Evolutionary conservation across 2,888 invertebrate species (phyloP).

Genomic region (Phaedon cochleariae): DNA sequence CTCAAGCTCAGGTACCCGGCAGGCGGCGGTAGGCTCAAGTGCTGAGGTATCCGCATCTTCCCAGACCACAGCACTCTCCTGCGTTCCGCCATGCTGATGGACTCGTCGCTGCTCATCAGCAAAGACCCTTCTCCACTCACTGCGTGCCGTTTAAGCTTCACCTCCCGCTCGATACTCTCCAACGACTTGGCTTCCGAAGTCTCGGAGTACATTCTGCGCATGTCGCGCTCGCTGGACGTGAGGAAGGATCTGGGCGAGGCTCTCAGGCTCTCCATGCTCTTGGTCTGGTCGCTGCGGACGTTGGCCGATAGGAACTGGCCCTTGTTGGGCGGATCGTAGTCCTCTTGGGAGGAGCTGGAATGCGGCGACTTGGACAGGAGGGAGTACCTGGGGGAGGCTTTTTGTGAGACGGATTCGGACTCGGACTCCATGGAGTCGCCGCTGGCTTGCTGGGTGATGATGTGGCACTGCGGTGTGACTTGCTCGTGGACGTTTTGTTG

Average conservation of each 20-base stretch:
- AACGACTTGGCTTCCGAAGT: conserved; percentile 70
- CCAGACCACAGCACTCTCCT: conserved; percentile 74
- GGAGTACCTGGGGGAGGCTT: conserved; percentile 57
- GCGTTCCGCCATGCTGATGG: conserved; percentile 68
- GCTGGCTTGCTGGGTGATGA: conserved; percentile 64
- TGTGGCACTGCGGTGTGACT: conserved; percentile 59
- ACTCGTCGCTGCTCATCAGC: conserved; percentile 59
- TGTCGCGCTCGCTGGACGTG: conserved; percentile 74
- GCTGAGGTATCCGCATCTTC: conserved; percentile 71
- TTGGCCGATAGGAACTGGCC: conserved; percentile 66
- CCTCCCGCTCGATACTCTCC: conserved; percentile 68
- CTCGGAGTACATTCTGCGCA: conserved; percentile 63
- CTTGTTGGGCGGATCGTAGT: conserved; percentile 66
- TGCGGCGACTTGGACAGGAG: conserved; percentile 59
- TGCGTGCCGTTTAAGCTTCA: conserved; percentile 67
- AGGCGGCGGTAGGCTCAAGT: conserved; percentile 76
- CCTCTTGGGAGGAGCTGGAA: conserved; percentile 77
- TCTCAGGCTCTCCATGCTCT: conserved; percentile 77
- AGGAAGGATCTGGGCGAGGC: conserved; percentile 68
- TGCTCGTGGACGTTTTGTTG: conserved; percentile 53
- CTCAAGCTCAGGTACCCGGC: conserved; percentile 65
- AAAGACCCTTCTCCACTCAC: conserved; percentile 70
- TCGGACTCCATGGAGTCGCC: conserved; percentile 69
- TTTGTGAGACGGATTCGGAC: conserved; percentile 59
- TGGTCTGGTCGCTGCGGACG: conserved; percentile 65